Evolutionary conservation across 2,888 invertebrate genomes (phyloP), one percentile per base, ranked within the genome.

Genomic region (Agonum fuliginosum): DNA sequence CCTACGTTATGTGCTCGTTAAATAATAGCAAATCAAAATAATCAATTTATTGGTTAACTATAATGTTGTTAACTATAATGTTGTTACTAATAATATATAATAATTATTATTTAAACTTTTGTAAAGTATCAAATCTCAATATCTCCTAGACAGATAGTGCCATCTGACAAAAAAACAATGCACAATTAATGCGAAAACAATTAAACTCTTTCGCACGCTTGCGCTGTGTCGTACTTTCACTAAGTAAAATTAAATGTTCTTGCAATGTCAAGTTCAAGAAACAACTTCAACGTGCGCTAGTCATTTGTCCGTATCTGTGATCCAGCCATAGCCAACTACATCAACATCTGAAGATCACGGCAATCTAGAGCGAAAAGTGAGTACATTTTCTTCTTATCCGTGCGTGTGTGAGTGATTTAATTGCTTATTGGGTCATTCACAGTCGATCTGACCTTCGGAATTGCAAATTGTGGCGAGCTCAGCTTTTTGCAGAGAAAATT

Each of bases 381-480:
- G 73, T 73, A 22, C 41, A 14, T 73, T 73, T 41, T 72, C n/a
- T 51, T 8, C 12, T n/a, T n/a, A n/a, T n/a, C 6, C 12, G 12
- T 27, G 51, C 27, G 14, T 27, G 30, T 73, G 73, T 74, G 17
- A 27, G 24, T 34, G 19, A 34, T 43, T 74, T 74, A 74, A 74
- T 74, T 74, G 46, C 30, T 46, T 14, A 30, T 27, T 74, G 74
- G 73, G 74, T 74, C 74, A 17, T 74, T 65, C 65, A 74, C 74
- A 43, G 51, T 14, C 34, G 24, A 34, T 30, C 17, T 65, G 65
- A 65, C 74, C 74, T 74, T 71, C 51, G 51, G 17, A 30, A 10
- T 71, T 74, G 74, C 74, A 37, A 74, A 74, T 62, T 74, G 14
- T 17, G 10, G n/a, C n/a, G n/a, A n/a, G 65, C 14, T 34, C 14